A percentile compares a stretch with the other conserved stretches of the same genome.
These are phyloP conservation scores for Rhabdornis inornatus DNA, from an alignment of 2,113 vertebrate genomes.

Conservation along the genomic window DNA sequence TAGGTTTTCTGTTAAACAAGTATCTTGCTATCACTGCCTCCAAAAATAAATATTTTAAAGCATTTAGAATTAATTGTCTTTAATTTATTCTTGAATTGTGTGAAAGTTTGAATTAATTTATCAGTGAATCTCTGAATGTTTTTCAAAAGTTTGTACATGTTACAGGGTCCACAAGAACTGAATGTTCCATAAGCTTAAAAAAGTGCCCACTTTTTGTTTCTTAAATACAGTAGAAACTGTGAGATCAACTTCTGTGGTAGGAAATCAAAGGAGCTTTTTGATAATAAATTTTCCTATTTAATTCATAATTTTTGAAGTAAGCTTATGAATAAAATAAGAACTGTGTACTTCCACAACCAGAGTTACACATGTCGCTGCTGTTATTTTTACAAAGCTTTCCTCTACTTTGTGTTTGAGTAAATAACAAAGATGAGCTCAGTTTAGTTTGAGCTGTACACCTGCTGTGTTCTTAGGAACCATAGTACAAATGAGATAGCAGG, in stretches of 20 bases:
- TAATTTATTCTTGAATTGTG: neutral
- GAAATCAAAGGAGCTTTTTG: neutral
- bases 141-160: neutral
- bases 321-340: neutral
- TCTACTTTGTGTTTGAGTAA: neutral
- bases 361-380: neutral
- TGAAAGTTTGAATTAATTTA: neutral
- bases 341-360: neutral
- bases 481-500: neutral
- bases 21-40: neutral
- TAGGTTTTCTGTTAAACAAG: neutral
- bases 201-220: neutral
- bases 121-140: neutral
- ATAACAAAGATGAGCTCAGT: rapidly evolving
- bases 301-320: neutral
- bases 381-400: neutral
- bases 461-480: neutral
- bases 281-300: neutral
- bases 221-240: neutral
- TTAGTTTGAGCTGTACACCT: neutral
- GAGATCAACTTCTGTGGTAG: rapidly evolving
- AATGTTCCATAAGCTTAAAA: neutral
- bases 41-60: neutral
- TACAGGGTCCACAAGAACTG: neutral
- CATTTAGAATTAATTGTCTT: neutral